A percentile compares a stretch with the other conserved stretches of the same genome.
phyloP scores from a whole-genome alignment of 2,113 vertebrate species.

The Chaetorhynchus papuensis region DNA sequence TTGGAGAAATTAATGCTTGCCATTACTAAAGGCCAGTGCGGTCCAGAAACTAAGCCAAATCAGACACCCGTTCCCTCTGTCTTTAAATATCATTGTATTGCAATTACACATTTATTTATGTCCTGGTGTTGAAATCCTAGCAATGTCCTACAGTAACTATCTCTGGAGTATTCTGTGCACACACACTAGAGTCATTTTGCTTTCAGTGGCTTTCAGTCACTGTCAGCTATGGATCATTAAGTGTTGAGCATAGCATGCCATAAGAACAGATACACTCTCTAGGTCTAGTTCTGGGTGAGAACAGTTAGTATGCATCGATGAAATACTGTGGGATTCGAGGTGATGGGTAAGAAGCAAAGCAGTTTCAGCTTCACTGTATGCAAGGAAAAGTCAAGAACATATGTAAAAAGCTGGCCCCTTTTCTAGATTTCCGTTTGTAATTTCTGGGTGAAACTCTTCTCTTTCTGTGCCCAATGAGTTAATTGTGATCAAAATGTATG shows the following conservation, averaged over 20 bases:
- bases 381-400: background rate
- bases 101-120: background rate
- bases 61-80: background rate
- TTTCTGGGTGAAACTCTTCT: background rate
- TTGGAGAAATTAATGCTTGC: background rate
- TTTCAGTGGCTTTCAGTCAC: background rate
- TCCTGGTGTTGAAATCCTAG: background rate
- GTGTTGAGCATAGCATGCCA: background rate
- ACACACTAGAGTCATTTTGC: background rate
- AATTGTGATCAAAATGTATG: background rate
- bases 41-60: background rate
- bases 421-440: background rate
- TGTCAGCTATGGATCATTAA: background rate
- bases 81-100: background rate
- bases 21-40: background rate
- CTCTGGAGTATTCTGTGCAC: background rate
- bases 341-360: background rate
- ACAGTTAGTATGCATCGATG: background rate
- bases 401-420: background rate
- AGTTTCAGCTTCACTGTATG: background rate
- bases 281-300: background rate
- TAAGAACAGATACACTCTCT: background rate
- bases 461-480: background rate
- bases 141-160: background rate
- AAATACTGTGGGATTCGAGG: background rate